phyloP scores from a whole-genome alignment of 2,797 vertebrate species.

The Sparus aurata region DNA sequence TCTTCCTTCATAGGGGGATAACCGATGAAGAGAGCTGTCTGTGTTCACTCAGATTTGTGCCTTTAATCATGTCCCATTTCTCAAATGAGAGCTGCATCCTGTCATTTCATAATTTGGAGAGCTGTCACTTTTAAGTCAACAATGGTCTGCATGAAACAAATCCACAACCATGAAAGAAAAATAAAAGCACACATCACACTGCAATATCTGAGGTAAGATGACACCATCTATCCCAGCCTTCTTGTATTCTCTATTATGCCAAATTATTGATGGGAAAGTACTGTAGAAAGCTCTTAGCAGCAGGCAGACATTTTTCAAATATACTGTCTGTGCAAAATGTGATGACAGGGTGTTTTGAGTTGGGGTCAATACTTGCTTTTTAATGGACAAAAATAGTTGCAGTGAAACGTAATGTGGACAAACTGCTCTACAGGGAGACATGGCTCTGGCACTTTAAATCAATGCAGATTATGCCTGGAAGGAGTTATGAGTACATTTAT shows the following conservation, averaged over 20 bases:
- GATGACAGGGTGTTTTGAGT: conserved; percentile 4
- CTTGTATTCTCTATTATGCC: conserved; percentile 20
- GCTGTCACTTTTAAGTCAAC: background rate
- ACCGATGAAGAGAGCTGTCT: conserved; percentile 10
- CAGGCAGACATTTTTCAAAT: conserved; percentile 11
- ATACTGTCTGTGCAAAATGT: conserved; percentile 3
- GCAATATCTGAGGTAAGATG: background rate
- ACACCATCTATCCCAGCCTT: background rate
- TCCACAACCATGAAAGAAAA: background rate
- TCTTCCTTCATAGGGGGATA: conserved; percentile 21
- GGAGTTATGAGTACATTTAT: background rate
- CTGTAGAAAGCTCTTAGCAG: conserved; percentile 49
- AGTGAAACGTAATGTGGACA: background rate
- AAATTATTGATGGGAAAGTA: conserved; percentile 64
- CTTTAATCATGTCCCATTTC: conserved; percentile 26
- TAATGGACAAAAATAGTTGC: background rate
- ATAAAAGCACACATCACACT: background rate
- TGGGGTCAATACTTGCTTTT: conserved; percentile 10
- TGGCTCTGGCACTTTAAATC: background rate
- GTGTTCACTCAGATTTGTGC: conserved; percentile 16
- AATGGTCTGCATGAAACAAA: background rate
- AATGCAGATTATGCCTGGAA: background rate
- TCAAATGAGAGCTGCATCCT: background rate
- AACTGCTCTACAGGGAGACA: background rate
- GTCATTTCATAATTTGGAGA: background rate